Conservation (phyloP, 1,140 invertebrate species). For the Penaeus indicus region DNA sequence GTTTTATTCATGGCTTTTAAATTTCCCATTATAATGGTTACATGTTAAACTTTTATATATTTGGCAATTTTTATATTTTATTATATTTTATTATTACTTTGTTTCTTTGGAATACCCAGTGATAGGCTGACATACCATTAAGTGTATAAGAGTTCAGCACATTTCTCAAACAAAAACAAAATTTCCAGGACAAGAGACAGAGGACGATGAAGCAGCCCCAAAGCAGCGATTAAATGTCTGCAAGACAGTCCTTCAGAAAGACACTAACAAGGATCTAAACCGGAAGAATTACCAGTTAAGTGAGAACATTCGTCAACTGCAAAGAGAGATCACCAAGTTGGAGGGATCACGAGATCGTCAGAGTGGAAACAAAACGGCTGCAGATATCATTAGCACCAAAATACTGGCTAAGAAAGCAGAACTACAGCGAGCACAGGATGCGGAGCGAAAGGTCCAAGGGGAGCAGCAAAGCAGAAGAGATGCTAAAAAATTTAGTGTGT, state of each 20-base stretch:
- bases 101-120: no score
- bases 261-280: constrained; percentile 75
- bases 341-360: constrained; percentile 78
- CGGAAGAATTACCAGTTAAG: constrained; percentile 81
- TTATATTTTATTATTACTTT: no score
- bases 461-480: constrained; percentile 81
- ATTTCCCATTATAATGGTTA: no score
- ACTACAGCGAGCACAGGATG: constrained; percentile 74
- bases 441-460: constrained; percentile 76
- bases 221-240: constrained; percentile 49
- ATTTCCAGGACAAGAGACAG: background rate
- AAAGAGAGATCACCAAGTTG: constrained; percentile 78
- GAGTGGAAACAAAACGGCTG: constrained; percentile 72
- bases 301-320: constrained; percentile 79
- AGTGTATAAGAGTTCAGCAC: no score
- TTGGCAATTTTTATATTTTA: no score
- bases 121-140: no score
- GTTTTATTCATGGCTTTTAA: no score
- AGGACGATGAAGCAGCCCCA: constrained; percentile 72
- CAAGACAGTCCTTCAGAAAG: constrained; percentile 48
- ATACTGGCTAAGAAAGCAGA: constrained; percentile 77
- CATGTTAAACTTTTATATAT: no score
- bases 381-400: constrained; percentile 74
- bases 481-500: constrained; percentile 78
- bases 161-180: constrained; percentile 61